phyloP scores from a whole-genome alignment of 2,113 vertebrate genomes.

The Seriola dumerili region DNA sequence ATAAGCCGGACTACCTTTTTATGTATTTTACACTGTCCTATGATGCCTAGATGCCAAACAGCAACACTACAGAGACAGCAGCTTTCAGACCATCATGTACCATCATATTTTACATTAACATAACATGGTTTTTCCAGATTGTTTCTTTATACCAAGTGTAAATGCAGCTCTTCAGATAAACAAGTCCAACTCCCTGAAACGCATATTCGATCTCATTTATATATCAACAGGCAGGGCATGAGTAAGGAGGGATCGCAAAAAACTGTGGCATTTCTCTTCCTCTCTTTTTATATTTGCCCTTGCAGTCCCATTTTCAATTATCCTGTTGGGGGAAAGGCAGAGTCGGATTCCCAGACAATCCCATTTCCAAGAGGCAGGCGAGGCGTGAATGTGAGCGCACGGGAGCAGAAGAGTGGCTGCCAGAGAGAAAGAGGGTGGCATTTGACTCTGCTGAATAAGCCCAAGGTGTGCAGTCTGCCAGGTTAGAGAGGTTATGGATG shows the following conservation, averaged over 20 bases:
- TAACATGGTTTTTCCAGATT: too few relatives aligned
- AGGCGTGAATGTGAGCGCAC: constrained; percentile 91
- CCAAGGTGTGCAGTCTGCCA: constrained; percentile 90
- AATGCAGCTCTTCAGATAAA: neutral
- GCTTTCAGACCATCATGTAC: neutral
- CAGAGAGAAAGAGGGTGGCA: constrained; percentile 87
- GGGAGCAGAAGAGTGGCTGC: constrained; percentile 92
- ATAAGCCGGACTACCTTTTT: too few relatives aligned
- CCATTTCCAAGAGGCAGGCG: constrained; percentile 87
- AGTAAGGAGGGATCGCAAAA: constrained; percentile 15
- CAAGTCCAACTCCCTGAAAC: neutral
- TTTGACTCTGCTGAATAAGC: constrained; percentile 99
- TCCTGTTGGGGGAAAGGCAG: constrained; percentile 60
- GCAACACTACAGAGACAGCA: too few relatives aligned
- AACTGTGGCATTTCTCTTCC: constrained; percentile 55
- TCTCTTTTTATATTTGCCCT: constrained; percentile 54
- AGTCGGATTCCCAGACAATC: constrained; percentile 76
- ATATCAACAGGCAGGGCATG: constrained; percentile 43
- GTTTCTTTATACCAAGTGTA: neutral
- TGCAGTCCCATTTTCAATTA: constrained; percentile 78
- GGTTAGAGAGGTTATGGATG: constrained; percentile 82
- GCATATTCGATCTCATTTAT: constrained; percentile 1
- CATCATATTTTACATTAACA: too few relatives aligned
- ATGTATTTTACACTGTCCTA: too few relatives aligned
- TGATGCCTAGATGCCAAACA: too few relatives aligned